Conservation (phyloP, 2,888 invertebrate genomes). For the Tenthredo distinguenda region DNA sequence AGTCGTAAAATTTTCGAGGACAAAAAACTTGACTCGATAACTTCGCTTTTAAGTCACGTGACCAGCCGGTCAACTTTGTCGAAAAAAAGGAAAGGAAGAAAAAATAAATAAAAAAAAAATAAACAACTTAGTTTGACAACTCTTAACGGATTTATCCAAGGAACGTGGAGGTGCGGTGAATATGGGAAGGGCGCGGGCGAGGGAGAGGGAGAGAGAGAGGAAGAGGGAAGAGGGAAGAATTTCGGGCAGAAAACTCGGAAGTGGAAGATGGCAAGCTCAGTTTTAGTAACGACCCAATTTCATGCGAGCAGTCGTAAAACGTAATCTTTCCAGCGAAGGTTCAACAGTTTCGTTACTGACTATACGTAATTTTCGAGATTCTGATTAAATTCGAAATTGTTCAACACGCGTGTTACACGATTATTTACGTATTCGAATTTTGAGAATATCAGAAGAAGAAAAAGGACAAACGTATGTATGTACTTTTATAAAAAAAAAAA, state of each 20-base stretch:
- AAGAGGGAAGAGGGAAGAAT: neutral
- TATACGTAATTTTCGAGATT: conserved; percentile 15
- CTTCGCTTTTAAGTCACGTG: conserved; percentile 17
- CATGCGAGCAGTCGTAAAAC: conserved; percentile 44
- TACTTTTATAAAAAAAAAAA: neutral
- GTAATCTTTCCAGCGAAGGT: conserved; percentile 36
- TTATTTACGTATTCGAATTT: neutral
- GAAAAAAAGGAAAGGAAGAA: neutral
- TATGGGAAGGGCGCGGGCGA: too few species aligned
- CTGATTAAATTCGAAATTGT: conserved; percentile 30
- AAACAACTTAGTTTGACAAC: conserved; percentile 30
- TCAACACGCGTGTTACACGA: neutral
- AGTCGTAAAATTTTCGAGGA: conserved; percentile 15
- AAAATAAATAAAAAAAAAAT: neutral
- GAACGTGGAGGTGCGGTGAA: neutral
- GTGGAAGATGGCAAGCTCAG: conserved; percentile 36
- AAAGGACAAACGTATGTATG: neutral
- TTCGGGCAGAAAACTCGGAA: conserved; percentile 21
- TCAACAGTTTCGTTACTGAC: conserved; percentile 30
- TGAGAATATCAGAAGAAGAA: neutral
- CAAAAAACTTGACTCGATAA: conserved; percentile 8
- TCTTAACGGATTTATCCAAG: conserved; percentile 42
- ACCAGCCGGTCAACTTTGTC: conserved; percentile 22
- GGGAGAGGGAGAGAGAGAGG: neutral
- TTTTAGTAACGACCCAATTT: conserved; percentile 48